Percentiles rank a stretch among this genome's conserved stretches.
Evolutionary conservation across 2,113 vertebrate species (phyloP).

Genomic region (Eidolon helvum): DNA sequence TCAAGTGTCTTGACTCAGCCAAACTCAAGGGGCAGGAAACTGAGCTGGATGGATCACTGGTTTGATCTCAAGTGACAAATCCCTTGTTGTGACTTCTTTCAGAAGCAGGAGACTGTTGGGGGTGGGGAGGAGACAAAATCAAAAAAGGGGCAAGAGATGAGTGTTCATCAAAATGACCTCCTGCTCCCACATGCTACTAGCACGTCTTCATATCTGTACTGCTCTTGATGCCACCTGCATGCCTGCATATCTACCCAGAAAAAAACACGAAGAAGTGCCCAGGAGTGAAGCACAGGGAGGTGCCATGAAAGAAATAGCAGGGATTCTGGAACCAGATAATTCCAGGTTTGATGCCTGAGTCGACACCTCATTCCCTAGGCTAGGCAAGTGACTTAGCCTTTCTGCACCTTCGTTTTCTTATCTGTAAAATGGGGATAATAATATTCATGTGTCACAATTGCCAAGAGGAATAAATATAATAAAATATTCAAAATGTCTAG

Average conservation of each 20-base stretch:
- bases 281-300: background rate
- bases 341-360: background rate
- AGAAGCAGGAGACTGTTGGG: background rate
- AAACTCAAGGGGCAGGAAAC: constrained; percentile 46
- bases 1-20: constrained; percentile 56
- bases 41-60: constrained; percentile 28
- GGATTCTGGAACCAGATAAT: background rate
- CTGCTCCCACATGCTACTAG: background rate
- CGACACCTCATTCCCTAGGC: background rate
- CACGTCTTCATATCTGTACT: background rate
- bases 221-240: background rate
- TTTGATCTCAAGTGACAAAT: constrained; percentile 63
- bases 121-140: background rate
- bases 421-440: background rate
- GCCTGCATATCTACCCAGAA: background rate
- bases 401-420: background rate
- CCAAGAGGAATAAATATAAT: background rate
- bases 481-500: background rate
- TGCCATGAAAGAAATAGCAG: background rate
- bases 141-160: background rate
- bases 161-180: background rate
- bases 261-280: background rate
- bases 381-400: background rate
- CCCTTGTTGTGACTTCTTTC: constrained; percentile 66
- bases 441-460: background rate